These are phyloP conservation scores for Falco punctatus DNA, from an alignment of 2,113 vertebrate genomes.

Conservation along the genomic window DNA sequence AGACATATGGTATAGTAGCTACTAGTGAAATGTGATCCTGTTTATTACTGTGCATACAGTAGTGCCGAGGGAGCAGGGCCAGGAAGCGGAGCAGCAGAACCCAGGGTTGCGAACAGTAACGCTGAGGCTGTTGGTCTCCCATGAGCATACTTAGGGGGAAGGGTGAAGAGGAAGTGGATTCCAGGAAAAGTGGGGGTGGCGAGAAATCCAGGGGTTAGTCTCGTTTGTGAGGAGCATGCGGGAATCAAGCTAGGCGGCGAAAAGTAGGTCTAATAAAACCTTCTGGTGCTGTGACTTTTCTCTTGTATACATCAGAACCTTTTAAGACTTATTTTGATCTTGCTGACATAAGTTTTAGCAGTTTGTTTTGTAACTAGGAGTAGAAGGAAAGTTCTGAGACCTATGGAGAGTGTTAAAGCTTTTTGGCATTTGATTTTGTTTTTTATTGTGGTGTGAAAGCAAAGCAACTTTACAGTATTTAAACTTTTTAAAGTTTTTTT, in stretches of 20 bases:
- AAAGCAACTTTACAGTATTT: neutral
- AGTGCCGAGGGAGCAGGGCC: neutral
- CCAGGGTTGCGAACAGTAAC: neutral
- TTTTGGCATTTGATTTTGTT: neutral
- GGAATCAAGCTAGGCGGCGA: constrained; percentile 69
- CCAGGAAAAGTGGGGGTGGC: constrained; percentile 27
- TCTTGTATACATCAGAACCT: neutral
- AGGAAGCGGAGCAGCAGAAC: neutral
- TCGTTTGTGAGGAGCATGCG: constrained; percentile 67
- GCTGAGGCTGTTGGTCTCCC: constrained; percentile 47
- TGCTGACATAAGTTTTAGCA: neutral
- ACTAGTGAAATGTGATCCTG: constrained; percentile 69
- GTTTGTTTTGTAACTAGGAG: neutral
- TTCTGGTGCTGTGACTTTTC: neutral
- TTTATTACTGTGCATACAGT: constrained; percentile 9
- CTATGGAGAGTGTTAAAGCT: neutral
- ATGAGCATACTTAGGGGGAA: constrained; percentile 60
- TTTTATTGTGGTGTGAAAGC: neutral
- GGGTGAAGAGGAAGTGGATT: constrained; percentile 82
- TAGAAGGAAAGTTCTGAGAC: neutral
- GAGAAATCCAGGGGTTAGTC: constrained; percentile 71
- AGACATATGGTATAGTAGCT: constrained; percentile 60
- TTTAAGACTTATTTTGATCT: neutral
- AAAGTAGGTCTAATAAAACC: constrained; percentile 78
- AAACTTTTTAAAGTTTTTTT: neutral